Evolutionary conservation across 2,797 vertebrate species (phyloP).

Genomic region (Eulemur coronatus): DNA sequence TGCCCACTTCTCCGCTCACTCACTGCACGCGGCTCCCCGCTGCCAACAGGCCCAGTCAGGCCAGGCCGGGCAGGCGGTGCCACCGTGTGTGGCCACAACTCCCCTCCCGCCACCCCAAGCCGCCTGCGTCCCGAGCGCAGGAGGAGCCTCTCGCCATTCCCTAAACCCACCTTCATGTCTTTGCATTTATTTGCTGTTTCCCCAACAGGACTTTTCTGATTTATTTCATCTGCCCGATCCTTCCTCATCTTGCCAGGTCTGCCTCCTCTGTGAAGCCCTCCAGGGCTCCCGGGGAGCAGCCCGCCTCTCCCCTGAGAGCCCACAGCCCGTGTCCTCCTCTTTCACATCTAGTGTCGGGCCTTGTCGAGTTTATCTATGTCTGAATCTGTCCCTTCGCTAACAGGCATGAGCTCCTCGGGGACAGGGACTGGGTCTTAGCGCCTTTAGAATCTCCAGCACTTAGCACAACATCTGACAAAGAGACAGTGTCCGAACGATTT

Average conservation of each 20-base stretch:
- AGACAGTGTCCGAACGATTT: background rate
- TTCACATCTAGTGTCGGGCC: fast-evolving
- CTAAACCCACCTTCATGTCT: background rate
- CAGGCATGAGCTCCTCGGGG: background rate
- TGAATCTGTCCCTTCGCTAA: background rate
- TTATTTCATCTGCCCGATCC: background rate
- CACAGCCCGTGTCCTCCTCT: background rate
- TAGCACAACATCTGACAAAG: background rate
- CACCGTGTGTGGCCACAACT: fast-evolving
- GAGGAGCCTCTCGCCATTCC: background rate
- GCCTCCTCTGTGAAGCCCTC: background rate
- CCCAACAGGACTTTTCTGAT: background rate
- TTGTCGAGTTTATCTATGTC: background rate
- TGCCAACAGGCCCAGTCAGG: background rate
- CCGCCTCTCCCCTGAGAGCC: background rate
- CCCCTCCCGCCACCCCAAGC: background rate
- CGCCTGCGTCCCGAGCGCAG: fast-evolving
- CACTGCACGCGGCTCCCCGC: background rate
- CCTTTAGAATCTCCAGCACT: background rate
- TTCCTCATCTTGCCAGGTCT: background rate
- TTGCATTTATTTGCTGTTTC: background rate
- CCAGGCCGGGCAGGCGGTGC: background rate
- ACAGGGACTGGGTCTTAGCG: background rate
- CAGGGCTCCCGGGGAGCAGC: background rate
- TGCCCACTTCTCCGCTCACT: background rate